phyloP scores from a whole-genome alignment of 37 sponge, comb jelly and placozoan species.

The Lycopodina hypogea region DNA sequence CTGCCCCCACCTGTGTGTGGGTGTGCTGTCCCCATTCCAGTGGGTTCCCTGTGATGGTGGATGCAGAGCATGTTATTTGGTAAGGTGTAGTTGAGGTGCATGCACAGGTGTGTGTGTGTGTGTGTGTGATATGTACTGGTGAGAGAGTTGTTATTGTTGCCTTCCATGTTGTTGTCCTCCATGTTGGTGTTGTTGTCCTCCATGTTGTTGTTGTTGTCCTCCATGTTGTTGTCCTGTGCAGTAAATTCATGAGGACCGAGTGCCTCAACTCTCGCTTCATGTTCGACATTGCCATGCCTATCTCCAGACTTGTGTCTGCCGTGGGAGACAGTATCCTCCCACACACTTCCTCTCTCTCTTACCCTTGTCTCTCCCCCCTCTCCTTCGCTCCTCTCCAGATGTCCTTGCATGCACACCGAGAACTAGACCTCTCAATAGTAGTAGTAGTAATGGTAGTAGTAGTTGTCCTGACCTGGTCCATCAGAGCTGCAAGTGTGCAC shows the following conservation, averaged over 20 bases:
- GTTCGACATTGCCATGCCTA: slow-evolving; percentile 64
- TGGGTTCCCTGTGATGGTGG: too few relatives aligned
- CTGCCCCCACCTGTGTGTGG: too few relatives aligned
- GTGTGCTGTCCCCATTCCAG: too few relatives aligned
- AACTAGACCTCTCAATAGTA: neutral
- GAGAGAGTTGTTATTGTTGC: neutral
- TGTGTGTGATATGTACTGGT: neutral
- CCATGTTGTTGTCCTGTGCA: slow-evolving; percentile 14
- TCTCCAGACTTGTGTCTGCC: slow-evolving; percentile 84
- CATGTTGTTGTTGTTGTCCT: neutral
- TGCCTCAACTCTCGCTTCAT: slow-evolving; percentile 86
- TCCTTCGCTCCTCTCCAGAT: neutral
- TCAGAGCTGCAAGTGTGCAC: slow-evolving; percentile 83
- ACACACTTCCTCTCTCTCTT: neutral
- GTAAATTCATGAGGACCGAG: slow-evolving; percentile 97
- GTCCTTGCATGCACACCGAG: neutral
- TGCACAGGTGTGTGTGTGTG: neutral
- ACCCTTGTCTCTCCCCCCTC: neutral
- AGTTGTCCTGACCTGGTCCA: neutral
- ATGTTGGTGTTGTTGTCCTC: neutral
- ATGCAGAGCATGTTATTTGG: neutral
- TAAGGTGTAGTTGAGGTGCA: neutral
- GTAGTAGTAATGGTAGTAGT: neutral
- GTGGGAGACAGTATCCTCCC: slow-evolving; percentile 87
- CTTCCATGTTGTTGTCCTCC: neutral